A percentile compares a stretch with the other conserved stretches of the same genome.
phyloP scores from a whole-genome alignment of 2,797 vertebrate species.

The Takifugu rubripes region DNA sequence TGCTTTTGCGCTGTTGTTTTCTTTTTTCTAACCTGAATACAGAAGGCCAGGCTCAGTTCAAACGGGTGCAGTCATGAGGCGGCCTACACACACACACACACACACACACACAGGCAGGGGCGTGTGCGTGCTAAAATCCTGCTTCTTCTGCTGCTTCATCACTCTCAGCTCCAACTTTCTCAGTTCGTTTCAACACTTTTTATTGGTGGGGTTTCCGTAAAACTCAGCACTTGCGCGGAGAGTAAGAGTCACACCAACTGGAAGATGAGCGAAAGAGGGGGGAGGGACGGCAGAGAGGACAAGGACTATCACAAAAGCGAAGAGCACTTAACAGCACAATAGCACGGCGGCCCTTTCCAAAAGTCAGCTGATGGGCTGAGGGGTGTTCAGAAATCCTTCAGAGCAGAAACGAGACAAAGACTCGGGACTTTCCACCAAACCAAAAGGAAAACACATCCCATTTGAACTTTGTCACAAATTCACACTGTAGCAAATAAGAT shows the following conservation, averaged over 20 bases:
- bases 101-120: conserved; percentile 32
- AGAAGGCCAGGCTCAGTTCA: conserved; percentile 67
- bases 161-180: conserved; percentile 37
- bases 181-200: conserved; percentile 72
- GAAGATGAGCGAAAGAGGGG: conserved; percentile 34
- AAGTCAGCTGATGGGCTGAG: conserved; percentile 74
- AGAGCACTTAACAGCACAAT: conserved; percentile 74
- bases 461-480: conserved; percentile 22
- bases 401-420: conserved; percentile 49
- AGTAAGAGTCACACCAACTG: conserved; percentile 42
- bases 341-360: conserved; percentile 60
- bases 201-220: conserved; percentile 48
- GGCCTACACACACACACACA: conserved; percentile 40
- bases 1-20: conserved; percentile 62
- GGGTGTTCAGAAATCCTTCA: conserved; percentile 65
- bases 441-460: conserved; percentile 42
- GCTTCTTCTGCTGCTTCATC: conserved; percentile 39
- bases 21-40: conserved; percentile 66
- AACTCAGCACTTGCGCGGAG: conserved; percentile 31
- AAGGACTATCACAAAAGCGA: conserved; percentile 73
- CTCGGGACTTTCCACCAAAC: conserved; percentile 33
- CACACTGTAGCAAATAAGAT: background rate
- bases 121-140: conserved; percentile 19
- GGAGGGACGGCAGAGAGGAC: conserved; percentile 57
- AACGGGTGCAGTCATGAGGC: conserved; percentile 68